These are phyloP conservation scores for Apistogramma diplotaenia DNA, from an alignment of 2,113 vertebrate species.

Conservation along the genomic window DNA sequence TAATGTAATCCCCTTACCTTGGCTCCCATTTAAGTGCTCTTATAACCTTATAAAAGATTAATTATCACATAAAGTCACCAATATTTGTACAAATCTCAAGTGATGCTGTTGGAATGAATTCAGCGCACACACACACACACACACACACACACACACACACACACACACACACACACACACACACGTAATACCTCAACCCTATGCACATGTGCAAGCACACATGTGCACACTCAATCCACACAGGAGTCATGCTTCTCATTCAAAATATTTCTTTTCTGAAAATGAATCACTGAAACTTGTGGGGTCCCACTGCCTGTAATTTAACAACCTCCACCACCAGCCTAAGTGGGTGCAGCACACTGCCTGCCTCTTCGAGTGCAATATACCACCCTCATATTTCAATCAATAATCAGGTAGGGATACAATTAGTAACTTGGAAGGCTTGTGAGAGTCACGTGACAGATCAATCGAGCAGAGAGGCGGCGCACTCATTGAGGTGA, in stretches of 20 bases:
- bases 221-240: background rate
- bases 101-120: background rate
- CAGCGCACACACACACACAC: background rate
- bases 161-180: background rate
- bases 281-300: background rate
- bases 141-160: background rate
- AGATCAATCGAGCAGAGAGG: constrained; percentile 58
- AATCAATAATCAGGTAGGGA: constrained; percentile 64
- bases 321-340: background rate
- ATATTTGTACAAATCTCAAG: constrained; percentile 28
- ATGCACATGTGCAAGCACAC: background rate
- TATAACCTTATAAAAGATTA: constrained; percentile 63
- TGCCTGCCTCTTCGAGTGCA: background rate
- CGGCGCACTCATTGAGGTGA: constrained; percentile 67
- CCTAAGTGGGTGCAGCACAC: background rate
- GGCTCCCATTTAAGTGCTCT: constrained; percentile 34
- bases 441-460: constrained; percentile 54
- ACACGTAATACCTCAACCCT: background rate
- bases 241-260: background rate
- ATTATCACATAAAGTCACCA: constrained; percentile 48
- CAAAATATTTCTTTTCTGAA: constrained; percentile 17
- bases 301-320: background rate
- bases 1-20: constrained; percentile 48
- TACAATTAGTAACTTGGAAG: constrained; percentile 61
- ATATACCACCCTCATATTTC: constrained; percentile 56